Evolutionary conservation across 2,113 vertebrate species (phyloP).

Genomic region (Eolophus roseicapilla): DNA sequence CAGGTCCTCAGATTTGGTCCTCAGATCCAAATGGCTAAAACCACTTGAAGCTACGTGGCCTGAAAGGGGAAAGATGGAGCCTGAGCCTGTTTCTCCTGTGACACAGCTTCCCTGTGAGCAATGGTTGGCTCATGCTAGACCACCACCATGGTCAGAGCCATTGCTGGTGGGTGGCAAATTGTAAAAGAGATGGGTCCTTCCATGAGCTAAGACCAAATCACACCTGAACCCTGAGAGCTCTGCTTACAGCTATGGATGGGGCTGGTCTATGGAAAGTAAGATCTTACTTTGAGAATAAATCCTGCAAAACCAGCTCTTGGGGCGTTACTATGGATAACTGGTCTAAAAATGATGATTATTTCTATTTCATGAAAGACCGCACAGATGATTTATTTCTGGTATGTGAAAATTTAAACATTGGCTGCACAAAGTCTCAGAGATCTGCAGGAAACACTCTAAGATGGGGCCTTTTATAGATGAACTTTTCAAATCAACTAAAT

Average conservation of each 20-base stretch:
- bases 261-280: not conserved
- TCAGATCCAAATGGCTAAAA: not conserved
- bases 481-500: not conserved
- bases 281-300: not conserved
- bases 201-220: not conserved
- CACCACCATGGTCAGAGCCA: not conserved
- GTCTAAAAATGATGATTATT: not conserved
- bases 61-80: not conserved
- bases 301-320: not conserved
- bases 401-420: not conserved
- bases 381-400: not conserved
- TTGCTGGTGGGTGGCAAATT: not conserved
- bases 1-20: not conserved
- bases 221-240: not conserved
- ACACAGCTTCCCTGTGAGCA: not conserved
- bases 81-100: not conserved
- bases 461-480: not conserved
- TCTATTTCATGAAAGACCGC: not conserved
- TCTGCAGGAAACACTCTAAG: not conserved
- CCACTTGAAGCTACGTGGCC: accelerated
- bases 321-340: not conserved
- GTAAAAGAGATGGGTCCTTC: not conserved
- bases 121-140: not conserved
- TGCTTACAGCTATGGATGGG: not conserved
- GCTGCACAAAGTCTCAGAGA: not conserved